Percentiles rank a stretch among this genome's conserved stretches.
Conservation (phyloP, 2,113 vertebrate genomes). For the Callionymus lyra region DNA sequence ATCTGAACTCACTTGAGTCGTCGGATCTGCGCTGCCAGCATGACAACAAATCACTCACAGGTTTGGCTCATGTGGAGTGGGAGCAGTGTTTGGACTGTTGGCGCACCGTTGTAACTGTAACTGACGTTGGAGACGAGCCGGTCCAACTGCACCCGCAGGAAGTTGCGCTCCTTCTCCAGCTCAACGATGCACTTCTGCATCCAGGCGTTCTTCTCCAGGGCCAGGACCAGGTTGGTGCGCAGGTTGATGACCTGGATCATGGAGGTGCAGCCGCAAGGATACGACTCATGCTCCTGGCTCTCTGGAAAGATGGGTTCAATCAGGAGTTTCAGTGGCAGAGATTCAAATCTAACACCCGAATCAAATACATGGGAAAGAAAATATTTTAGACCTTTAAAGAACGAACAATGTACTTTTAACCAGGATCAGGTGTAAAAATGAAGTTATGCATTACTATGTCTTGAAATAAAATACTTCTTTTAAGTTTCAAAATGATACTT, state of each 20-base stretch:
- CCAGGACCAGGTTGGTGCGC: slow-evolving; percentile 30
- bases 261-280: slow-evolving; percentile 74
- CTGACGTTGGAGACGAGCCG: slow-evolving; percentile 76
- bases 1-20: slow-evolving; percentile 41
- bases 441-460: too few species aligned
- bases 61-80: background rate
- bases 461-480: too few species aligned
- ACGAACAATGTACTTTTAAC: too few species aligned
- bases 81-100: too few species aligned
- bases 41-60: background rate
- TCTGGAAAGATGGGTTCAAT: slow-evolving; percentile 49
- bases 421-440: too few species aligned
- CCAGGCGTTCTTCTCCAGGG: slow-evolving; percentile 82
- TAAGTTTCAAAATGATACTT: too few species aligned
- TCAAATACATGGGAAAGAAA: too few species aligned
- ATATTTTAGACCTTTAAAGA: too few species aligned
- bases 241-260: slow-evolving; percentile 26
- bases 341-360: too few species aligned
- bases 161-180: slow-evolving; percentile 83
- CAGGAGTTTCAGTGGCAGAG: too few species aligned
- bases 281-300: slow-evolving; percentile 28
- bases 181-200: slow-evolving; percentile 83
- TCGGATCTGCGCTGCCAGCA: background rate
- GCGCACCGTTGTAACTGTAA: slow-evolving; percentile 58
- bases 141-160: slow-evolving; percentile 79